These are phyloP conservation scores for Clangula hyemalis DNA, from an alignment of 2,797 vertebrate genomes.

Conservation along the genomic window DNA sequence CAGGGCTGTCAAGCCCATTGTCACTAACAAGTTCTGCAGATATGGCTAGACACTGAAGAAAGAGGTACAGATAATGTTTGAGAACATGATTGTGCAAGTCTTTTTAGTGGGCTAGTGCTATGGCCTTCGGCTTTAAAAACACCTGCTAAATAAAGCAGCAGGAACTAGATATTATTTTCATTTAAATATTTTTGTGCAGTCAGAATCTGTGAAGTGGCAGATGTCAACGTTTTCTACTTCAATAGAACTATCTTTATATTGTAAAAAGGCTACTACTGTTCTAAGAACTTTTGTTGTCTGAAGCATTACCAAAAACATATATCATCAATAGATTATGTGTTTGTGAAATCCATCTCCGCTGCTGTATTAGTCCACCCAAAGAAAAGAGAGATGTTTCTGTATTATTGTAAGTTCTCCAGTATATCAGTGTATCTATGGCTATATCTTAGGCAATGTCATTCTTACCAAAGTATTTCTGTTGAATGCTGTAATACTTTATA, in stretches of 20 bases:
- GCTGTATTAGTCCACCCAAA: background rate
- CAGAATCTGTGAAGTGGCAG: background rate
- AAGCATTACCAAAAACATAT: background rate
- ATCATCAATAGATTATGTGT: background rate
- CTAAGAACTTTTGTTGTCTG: background rate
- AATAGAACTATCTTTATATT: background rate
- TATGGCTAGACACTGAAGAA: background rate
- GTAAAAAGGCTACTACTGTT: background rate
- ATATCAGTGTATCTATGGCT: background rate
- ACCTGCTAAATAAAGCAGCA: background rate
- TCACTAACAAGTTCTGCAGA: background rate
- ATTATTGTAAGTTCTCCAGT: background rate
- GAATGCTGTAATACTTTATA: background rate
- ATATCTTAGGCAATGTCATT: background rate
- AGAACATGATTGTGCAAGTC: rapidly evolving
- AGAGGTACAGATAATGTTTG: background rate
- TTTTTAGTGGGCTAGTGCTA: background rate
- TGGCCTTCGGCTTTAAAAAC: background rate
- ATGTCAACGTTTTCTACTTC: background rate
- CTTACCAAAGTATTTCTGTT: background rate
- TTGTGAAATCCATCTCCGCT: background rate
- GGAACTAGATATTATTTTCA: background rate
- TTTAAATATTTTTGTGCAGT: background rate
- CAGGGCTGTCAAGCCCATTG: background rate
- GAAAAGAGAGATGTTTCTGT: background rate